Conservation (phyloP, 1,140 invertebrate species). For the Macrocentrus cingulum region DNA sequence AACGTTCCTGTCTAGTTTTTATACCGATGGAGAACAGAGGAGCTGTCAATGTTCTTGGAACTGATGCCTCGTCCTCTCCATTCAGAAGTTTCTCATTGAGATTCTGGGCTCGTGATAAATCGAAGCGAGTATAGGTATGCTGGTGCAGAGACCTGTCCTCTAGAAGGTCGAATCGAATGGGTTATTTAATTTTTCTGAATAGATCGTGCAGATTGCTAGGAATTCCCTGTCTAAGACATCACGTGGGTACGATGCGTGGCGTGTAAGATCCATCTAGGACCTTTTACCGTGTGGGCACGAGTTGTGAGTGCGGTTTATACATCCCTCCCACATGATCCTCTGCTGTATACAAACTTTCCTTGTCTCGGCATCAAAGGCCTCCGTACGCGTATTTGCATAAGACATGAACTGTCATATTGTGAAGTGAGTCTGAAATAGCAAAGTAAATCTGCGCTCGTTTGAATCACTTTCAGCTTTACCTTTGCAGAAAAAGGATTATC, state of each 20-base stretch:
- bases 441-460: not conserved
- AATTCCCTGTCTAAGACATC: too few relatives aligned
- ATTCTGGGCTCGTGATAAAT: not conserved
- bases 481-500: too few relatives aligned
- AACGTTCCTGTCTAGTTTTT: slow-evolving; percentile 18
- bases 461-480: too few relatives aligned
- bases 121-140: not conserved
- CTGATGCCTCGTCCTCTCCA: slow-evolving; percentile 4
- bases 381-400: slow-evolving; percentile 31
- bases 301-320: slow-evolving; percentile 16
- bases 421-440: slow-evolving; percentile 7
- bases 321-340: slow-evolving; percentile 6
- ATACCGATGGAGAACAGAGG: not conserved
- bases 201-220: too few relatives aligned
- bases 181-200: not conserved
- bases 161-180: slow-evolving; percentile 10
- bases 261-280: slow-evolving; percentile 41
- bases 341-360: slow-evolving; percentile 21
- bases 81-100: not conserved
- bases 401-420: slow-evolving; percentile 31
- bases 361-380: slow-evolving; percentile 20
- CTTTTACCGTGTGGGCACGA: slow-evolving; percentile 37
- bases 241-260: slow-evolving; percentile 31
- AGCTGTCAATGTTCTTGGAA: not conserved
- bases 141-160: not conserved